Evolutionary conservation across 1,140 invertebrate genomes (phyloP).

Genomic region (Pissodes strobi): DNA sequence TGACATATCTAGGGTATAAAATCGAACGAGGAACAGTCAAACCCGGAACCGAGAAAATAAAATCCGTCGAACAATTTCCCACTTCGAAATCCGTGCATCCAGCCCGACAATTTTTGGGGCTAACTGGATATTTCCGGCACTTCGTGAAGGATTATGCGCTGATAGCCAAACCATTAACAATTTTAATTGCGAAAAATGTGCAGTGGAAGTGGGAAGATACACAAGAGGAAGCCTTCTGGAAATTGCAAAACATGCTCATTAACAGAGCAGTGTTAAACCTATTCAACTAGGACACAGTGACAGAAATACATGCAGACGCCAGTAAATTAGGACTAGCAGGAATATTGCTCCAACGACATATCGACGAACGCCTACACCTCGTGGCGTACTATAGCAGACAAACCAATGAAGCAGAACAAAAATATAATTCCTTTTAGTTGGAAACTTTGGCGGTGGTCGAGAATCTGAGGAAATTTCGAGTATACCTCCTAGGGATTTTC

Average conservation of each 20-base stretch:
- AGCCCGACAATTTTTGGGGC: conserved; percentile 30
- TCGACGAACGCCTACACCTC: conserved; percentile 11
- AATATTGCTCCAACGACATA: conserved; percentile 18
- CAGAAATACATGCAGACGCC: conserved; percentile 37
- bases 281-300: conserved; percentile 25
- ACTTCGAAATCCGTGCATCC: conserved; percentile 10
- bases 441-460: neutral
- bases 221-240: conserved; percentile 10
- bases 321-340: conserved; percentile 25
- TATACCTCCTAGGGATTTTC: neutral
- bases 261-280: conserved; percentile 32
- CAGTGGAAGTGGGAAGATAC: too few species aligned
- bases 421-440: too few species aligned
- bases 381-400: neutral
- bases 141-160: too few species aligned
- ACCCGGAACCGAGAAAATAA: neutral
- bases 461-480: neutral
- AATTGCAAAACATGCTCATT: conserved; percentile 27
- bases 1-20: neutral
- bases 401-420: neutral
- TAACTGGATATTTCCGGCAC: conserved; percentile 25
- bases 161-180: conserved; percentile 9
- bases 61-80: conserved; percentile 1
- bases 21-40: neutral
- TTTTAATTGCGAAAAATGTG: neutral